Evolutionary conservation across 2,888 invertebrate genomes (phyloP).

Genomic region (Chalcis sispes): DNA sequence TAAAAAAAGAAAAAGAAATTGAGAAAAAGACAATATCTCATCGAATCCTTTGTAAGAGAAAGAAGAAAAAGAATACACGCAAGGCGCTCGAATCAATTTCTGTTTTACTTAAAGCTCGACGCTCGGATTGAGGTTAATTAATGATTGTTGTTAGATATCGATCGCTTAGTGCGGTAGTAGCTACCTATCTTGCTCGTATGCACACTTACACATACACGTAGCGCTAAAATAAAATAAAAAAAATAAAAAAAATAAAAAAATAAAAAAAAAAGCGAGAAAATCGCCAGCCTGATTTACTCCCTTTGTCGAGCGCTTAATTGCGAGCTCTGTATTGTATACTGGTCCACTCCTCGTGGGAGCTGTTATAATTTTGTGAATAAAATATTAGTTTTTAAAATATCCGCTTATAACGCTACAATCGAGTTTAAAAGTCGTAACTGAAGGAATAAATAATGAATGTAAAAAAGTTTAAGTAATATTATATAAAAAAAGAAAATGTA

Average conservation of each 20-base stretch:
- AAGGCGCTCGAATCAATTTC: constrained; percentile 30
- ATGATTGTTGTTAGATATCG: constrained; percentile 48
- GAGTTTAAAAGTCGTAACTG: too few relatives aligned
- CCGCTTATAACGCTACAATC: too few relatives aligned
- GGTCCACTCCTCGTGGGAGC: too few relatives aligned
- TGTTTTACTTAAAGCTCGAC: constrained; percentile 39
- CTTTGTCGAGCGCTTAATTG: constrained; percentile 44
- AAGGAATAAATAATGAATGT: too few relatives aligned
- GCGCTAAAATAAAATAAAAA: too few relatives aligned
- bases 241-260: neutral
- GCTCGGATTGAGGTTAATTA: constrained; percentile 51
- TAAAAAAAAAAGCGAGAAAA: neutral
- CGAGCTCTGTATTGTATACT: too few relatives aligned
- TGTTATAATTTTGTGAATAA: too few relatives aligned
- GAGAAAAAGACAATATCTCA: constrained; percentile 4
- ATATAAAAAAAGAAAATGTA: too few relatives aligned
- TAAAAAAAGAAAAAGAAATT: too few relatives aligned
- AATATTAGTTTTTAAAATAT: too few relatives aligned
- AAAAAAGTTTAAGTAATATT: too few relatives aligned
- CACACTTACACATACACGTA: neutral
- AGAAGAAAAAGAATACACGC: constrained; percentile 1
- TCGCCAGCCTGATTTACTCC: constrained; percentile 20
- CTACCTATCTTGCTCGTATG: neutral
- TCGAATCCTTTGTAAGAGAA: neutral
- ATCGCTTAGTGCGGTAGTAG: neutral